Conservation (phyloP, 2,113 vertebrate species). For the Empidonax traillii region DNA sequence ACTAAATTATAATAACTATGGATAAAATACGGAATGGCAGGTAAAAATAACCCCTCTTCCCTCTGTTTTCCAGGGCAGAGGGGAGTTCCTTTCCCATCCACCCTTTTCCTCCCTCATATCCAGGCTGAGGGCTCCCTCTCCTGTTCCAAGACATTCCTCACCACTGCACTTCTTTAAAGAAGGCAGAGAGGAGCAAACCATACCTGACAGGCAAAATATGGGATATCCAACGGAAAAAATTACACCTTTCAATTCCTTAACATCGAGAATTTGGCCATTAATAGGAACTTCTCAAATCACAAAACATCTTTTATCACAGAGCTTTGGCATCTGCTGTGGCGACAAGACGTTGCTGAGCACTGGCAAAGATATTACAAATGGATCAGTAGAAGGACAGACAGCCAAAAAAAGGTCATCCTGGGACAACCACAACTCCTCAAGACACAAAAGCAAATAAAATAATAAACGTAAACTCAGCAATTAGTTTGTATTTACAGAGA, state of each 20-base stretch:
- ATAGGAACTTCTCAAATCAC: background rate
- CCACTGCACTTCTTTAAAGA: background rate
- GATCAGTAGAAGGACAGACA: background rate
- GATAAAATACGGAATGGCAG: background rate
- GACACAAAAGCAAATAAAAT: background rate
- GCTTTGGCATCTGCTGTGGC: background rate
- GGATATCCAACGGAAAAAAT: background rate
- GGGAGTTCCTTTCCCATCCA: background rate
- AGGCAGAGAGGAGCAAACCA: background rate
- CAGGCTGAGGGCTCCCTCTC: constrained; percentile 42
- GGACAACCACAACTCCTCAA: background rate
- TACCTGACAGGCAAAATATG: background rate
- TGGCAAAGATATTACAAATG: fast-evolving
- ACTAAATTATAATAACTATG: background rate
- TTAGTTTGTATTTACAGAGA: background rate
- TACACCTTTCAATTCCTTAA: background rate
- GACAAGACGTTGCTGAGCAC: fast-evolving
- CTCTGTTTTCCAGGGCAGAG: background rate
- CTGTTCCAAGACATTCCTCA: background rate
- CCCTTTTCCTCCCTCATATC: background rate
- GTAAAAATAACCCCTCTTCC: background rate
- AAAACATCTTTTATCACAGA: background rate
- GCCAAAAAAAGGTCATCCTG: background rate
- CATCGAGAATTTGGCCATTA: background rate
- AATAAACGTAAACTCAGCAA: fast-evolving